Evolutionary conservation across 2,888 invertebrate species (phyloP).

Genomic region (Drosophila niveifrons): DNA sequence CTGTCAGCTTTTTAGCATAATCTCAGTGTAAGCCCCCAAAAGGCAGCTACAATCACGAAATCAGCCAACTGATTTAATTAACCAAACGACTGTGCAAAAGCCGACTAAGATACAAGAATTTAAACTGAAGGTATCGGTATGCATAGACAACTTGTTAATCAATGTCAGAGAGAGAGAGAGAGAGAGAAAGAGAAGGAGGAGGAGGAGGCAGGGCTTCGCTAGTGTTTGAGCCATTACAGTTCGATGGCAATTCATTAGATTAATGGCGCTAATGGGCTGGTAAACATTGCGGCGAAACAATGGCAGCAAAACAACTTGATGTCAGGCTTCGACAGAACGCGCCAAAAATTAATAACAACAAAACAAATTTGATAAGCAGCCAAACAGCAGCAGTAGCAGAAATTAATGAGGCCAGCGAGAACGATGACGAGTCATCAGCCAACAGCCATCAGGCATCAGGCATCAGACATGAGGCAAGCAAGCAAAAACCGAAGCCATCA

Average conservation of each 20-base stretch:
- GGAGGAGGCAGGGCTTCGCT: too few relatives aligned
- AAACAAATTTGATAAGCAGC: constrained; percentile 75
- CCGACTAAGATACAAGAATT: constrained; percentile 10
- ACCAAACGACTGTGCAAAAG: constrained; percentile 17
- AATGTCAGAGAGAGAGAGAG: constrained; percentile 37
- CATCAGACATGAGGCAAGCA: not conserved
- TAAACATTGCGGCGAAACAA: constrained; percentile 69
- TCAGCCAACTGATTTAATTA: constrained; percentile 62
- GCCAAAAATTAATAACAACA: constrained; percentile 67
- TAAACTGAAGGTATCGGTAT: constrained; percentile 1
- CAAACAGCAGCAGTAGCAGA: constrained; percentile 30
- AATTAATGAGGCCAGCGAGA: constrained; percentile 66
- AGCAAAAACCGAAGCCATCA: constrained; percentile 6
- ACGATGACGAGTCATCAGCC: constrained; percentile 15
- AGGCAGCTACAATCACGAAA: constrained; percentile 48
- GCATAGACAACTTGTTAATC: constrained; percentile 50
- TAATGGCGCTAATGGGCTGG: constrained; percentile 80
- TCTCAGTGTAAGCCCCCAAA: constrained; percentile 33
- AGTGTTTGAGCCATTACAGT: constrained; percentile 45
- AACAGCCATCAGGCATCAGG: constrained; percentile 8
- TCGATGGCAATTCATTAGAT: constrained; percentile 80
- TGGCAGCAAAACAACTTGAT: constrained; percentile 49
- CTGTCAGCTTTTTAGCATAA: constrained; percentile 40
- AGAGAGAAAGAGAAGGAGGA: too few relatives aligned
- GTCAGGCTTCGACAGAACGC: constrained; percentile 48